These are phyloP conservation scores for Forpus xanthops DNA, from an alignment of 2,797 vertebrate genomes.

Conservation along the genomic window DNA sequence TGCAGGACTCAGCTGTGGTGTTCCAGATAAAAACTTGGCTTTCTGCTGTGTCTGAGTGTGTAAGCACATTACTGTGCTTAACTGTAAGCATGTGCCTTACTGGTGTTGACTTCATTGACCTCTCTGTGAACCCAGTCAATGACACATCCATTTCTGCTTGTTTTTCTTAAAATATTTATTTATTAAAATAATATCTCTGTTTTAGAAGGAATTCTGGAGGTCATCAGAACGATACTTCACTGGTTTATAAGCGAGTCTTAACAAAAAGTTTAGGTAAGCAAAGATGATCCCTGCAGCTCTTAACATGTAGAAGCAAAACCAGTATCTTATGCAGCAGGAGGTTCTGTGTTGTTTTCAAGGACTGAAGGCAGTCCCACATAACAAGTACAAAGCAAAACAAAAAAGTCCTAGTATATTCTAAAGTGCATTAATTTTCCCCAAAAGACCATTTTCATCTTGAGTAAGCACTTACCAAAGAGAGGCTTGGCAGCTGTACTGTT, in stretches of 20 bases:
- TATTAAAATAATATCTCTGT: not conserved
- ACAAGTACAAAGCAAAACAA: accelerated
- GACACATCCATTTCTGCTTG: not conserved
- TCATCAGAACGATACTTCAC: conserved; percentile 80
- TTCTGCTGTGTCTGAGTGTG: not conserved
- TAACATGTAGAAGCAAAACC: not conserved
- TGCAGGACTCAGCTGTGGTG: not conserved
- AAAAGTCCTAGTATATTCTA: not conserved
- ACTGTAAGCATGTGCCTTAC: not conserved
- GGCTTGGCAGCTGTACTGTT: not conserved
- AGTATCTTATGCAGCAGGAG: not conserved
- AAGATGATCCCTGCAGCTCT: not conserved
- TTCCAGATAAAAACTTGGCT: not conserved
- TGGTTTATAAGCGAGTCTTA: conserved; percentile 86
- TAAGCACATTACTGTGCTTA: not conserved
- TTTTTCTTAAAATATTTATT: not conserved
- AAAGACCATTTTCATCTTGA: not conserved
- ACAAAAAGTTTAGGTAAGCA: conserved; percentile 89
- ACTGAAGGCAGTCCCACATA: not conserved
- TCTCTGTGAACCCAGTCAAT: not conserved
- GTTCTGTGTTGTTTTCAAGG: not conserved
- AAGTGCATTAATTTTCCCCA: not conserved
- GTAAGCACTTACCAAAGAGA: not conserved
- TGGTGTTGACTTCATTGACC: not conserved
- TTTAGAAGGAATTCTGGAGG: conserved; percentile 43